phyloP scores from a whole-genome alignment of 2,113 vertebrate species.

The Tragelaphus scriptus region DNA sequence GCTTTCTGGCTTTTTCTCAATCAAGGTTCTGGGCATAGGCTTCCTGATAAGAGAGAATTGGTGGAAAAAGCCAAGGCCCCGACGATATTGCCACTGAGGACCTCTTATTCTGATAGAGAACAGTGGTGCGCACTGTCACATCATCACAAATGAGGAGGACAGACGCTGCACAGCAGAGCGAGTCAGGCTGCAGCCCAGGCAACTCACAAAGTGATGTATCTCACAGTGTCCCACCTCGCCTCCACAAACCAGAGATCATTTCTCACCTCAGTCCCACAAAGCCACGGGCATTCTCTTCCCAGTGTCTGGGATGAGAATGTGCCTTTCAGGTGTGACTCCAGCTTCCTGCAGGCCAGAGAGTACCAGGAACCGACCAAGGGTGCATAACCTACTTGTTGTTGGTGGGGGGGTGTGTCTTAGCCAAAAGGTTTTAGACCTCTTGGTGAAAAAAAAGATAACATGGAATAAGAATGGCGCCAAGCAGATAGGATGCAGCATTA shows the following conservation, averaged over 20 bases:
- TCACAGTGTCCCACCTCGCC: not conserved
- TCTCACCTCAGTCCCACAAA: not conserved
- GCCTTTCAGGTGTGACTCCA: not conserved
- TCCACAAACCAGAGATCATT: not conserved
- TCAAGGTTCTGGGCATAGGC: not conserved
- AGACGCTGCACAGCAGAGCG: not conserved
- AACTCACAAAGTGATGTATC: not conserved
- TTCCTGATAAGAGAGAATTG: not conserved
- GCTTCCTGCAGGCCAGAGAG: not conserved
- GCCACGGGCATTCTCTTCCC: not conserved
- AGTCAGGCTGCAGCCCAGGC: not conserved
- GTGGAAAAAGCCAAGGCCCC: not conserved
- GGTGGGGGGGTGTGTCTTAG: not conserved
- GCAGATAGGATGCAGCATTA: not conserved
- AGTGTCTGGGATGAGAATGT: accelerated
- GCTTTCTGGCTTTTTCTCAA: not conserved
- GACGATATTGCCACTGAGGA: not conserved
- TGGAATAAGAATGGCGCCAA: not conserved
- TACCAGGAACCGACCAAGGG: not conserved
- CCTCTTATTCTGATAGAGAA: not conserved
- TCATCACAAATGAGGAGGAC: not conserved
- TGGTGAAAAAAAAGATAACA: not conserved
- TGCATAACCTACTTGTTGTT: not conserved
- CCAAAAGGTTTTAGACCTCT: not conserved
- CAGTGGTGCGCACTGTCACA: not conserved